phyloP scores from a whole-genome alignment of 2,888 invertebrate genomes.

The Elysia crispata region DNA sequence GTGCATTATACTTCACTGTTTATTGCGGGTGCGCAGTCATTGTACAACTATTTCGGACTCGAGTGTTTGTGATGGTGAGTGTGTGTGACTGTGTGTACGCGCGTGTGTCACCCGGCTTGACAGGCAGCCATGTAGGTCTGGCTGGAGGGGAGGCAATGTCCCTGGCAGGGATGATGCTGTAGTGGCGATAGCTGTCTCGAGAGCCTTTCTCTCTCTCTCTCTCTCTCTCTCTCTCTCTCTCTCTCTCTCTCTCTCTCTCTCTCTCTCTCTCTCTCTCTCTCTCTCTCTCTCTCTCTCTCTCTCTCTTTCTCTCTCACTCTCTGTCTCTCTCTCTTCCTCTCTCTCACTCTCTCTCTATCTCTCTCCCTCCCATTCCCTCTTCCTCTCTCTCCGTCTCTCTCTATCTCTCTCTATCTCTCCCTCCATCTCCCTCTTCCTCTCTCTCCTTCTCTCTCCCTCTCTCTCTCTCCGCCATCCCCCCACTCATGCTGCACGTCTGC shows the following conservation, averaged over 20 bases:
- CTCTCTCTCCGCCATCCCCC: slow-evolving; percentile 1
- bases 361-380: not conserved
- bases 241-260: not conserved
- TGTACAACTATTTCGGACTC: no score
- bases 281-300: not conserved
- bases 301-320: not conserved
- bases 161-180: no score
- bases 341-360: no score
- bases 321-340: slow-evolving; percentile 1
- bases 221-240: not conserved
- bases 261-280: not conserved
- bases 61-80: no score
- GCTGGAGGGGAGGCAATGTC: no score
- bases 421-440: not conserved
- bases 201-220: not conserved
- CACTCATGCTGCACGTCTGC: not conserved
- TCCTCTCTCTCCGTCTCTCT: not conserved
- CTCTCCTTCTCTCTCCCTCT: not conserved
- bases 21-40: no score
- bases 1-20: no score
- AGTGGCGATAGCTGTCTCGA: no score
- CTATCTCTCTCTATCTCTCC: no score
- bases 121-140: no score
- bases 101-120: no score
- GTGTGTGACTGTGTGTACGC: no score